Conservation (phyloP, 2,113 vertebrate species). For the Hylia prasina region DNA sequence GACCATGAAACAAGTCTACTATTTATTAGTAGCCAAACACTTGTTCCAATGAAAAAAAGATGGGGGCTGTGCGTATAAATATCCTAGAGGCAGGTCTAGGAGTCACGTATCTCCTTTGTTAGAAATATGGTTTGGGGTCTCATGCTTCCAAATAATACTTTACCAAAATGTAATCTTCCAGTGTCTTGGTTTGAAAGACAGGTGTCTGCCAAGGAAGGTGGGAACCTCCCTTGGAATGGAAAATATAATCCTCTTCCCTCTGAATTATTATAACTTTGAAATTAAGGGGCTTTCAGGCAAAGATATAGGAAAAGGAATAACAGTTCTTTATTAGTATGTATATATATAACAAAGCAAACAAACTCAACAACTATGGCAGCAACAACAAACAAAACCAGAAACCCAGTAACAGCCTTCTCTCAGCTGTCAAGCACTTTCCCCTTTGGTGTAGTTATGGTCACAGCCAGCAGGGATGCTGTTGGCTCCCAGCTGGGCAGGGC, state of each 20-base stretch:
- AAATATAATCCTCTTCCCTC: background rate
- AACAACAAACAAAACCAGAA: background rate
- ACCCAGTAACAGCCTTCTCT: background rate
- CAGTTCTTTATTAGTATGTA: background rate
- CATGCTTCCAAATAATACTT: background rate
- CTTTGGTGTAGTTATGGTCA: background rate
- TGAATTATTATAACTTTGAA: background rate
- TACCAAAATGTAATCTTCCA: background rate
- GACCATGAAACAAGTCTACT: background rate
- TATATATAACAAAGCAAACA: background rate
- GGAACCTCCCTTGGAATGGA: background rate
- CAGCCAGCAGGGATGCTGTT: background rate
- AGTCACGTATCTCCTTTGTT: background rate
- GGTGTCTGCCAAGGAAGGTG: background rate
- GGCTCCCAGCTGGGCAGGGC: background rate
- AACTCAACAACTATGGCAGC: background rate
- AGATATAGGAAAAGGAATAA: background rate
- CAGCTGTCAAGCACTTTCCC: background rate
- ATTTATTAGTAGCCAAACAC: background rate
- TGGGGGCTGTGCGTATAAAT: background rate
- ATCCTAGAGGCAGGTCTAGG: background rate
- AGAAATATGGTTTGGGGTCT: background rate
- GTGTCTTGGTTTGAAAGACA: background rate
- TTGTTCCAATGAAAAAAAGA: background rate
- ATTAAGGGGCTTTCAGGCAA: background rate